These are phyloP conservation scores for Enteromius paludinosus DNA, from an alignment of 2,797 vertebrate genomes.

Conservation along the genomic window DNA sequence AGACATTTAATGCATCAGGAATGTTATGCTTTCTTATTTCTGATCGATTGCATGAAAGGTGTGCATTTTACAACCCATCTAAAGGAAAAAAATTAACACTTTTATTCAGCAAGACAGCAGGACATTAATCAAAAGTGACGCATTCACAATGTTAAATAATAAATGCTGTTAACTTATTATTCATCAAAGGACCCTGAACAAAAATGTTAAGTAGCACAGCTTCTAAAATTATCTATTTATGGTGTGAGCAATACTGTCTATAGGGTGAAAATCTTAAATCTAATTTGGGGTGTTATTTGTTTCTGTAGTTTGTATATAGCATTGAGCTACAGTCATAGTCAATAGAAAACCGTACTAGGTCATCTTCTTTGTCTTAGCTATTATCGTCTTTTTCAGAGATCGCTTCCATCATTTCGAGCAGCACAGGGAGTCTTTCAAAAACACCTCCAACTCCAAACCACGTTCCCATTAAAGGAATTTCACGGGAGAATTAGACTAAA, in stretches of 20 bases:
- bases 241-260: too few relatives aligned
- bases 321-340: background rate
- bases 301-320: background rate
- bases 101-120: background rate
- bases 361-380: background rate
- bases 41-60: background rate
- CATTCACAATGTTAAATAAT: background rate
- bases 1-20: background rate
- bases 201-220: background rate
- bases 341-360: background rate
- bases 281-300: background rate
- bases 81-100: background rate
- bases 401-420: background rate
- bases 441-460: conserved; percentile 31
- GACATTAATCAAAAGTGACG: background rate
- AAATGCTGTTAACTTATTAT: background rate
- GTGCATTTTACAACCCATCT: background rate
- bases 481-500: conserved; percentile 46
- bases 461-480: conserved; percentile 31
- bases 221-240: too few relatives aligned
- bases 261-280: too few relatives aligned
- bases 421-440: conserved; percentile 18
- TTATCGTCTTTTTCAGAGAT: conserved; percentile 18
- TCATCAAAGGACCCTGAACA: background rate
- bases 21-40: background rate